These are phyloP conservation scores for Malthinus flaveolus DNA, from an alignment of 2,888 invertebrate species.

Conservation along the genomic window DNA sequence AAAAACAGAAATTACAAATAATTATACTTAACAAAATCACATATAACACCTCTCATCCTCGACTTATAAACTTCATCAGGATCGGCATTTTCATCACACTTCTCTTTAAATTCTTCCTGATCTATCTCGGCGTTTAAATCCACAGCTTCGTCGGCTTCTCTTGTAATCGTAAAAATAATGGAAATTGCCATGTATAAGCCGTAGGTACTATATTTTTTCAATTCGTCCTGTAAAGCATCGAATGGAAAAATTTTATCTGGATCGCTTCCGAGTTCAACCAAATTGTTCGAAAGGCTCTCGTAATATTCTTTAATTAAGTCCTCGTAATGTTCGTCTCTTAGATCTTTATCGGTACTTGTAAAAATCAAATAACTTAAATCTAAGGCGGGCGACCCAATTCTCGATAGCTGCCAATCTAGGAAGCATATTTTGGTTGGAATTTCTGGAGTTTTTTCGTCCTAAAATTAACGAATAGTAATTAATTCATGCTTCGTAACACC, in stretches of 20 bases:
- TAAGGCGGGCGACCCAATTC: slow-evolving; percentile 36
- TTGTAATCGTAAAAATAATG: slow-evolving; percentile 12
- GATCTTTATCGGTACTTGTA: slow-evolving; percentile 33
- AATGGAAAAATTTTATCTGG: slow-evolving; percentile 38
- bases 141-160: background rate
- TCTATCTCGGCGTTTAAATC: background rate
- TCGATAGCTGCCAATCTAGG: slow-evolving; percentile 39
- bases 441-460: slow-evolving; percentile 22
- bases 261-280: slow-evolving; percentile 37
- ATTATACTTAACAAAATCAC: slow-evolving; percentile 18
- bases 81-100: background rate
- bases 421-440: slow-evolving; percentile 36
- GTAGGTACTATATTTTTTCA: slow-evolving; percentile 36
- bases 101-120: background rate
- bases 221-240: slow-evolving; percentile 36
- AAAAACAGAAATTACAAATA: background rate
- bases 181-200: slow-evolving; percentile 37
- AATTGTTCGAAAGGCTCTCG: slow-evolving; percentile 31
- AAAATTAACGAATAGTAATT: background rate
- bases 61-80: slow-evolving; percentile 12
- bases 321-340: slow-evolving; percentile 35
- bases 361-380: slow-evolving; percentile 45
- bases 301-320: slow-evolving; percentile 37
- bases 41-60: slow-evolving; percentile 22
- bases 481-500: no score